These are phyloP conservation scores for Oeneis ivallda DNA, from an alignment of 2,888 invertebrate species.

Conservation along the genomic window DNA sequence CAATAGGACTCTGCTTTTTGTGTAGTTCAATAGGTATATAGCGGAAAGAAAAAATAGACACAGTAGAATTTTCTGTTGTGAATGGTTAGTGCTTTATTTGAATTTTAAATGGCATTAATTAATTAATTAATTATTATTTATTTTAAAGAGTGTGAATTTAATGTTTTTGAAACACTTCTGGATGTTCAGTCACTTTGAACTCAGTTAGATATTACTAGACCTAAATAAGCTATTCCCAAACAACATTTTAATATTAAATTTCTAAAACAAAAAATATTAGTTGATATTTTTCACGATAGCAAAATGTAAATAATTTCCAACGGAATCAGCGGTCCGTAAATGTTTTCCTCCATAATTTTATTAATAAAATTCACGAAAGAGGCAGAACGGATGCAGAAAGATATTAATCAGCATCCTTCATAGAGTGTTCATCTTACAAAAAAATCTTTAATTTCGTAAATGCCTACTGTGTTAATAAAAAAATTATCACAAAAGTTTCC, in stretches of 20 bases:
- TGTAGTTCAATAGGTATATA: conserved; percentile 7
- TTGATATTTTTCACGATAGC: conserved; percentile 5
- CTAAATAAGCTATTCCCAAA: too few species aligned
- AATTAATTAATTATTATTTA: neutral
- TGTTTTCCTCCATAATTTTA: conserved; percentile 33
- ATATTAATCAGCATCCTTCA: conserved; percentile 35
- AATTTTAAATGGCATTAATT: neutral
- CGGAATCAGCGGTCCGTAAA: conserved; percentile 22
- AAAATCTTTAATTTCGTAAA: conserved; percentile 6
- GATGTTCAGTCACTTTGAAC: too few species aligned
- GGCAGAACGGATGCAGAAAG: conserved; percentile 32
- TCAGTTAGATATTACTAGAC: too few species aligned
- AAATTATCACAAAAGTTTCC: neutral
- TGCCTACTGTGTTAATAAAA: conserved; percentile 1
- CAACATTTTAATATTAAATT: neutral
- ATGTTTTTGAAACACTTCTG: too few species aligned
- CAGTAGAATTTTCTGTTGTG: neutral
- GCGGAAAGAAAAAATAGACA: conserved; percentile 6
- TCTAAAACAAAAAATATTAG: neutral
- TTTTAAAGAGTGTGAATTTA: too few species aligned
- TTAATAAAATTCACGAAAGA: conserved; percentile 37
- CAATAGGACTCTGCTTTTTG: conserved; percentile 10
- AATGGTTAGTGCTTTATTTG: neutral
- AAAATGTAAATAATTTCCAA: conserved; percentile 19
- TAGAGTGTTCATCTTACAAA: conserved; percentile 27